Evolutionary conservation across 2,113 vertebrate genomes (phyloP).

Genomic region (Sinocyclocheilus maitianheensis): DNA sequence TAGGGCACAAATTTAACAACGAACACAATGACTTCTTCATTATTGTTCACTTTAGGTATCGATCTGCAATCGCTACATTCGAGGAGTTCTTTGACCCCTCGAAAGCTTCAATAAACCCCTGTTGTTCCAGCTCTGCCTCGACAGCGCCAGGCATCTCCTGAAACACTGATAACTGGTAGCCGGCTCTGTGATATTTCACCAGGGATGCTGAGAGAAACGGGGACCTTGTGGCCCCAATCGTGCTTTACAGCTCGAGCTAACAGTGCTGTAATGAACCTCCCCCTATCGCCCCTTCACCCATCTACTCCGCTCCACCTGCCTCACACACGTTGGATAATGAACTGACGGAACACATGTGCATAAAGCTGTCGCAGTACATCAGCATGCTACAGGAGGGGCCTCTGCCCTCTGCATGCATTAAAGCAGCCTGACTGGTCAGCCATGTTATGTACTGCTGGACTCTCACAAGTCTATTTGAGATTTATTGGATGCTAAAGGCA

Average conservation of each 20-base stretch:
- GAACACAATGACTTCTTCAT: constrained; percentile 46
- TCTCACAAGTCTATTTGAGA: not conserved
- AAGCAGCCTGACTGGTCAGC: constrained; percentile 25
- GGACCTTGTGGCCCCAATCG: constrained; percentile 47
- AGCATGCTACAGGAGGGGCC: not conserved
- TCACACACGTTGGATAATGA: not conserved
- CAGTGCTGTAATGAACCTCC: constrained; percentile 48
- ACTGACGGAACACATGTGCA: constrained; percentile 21
- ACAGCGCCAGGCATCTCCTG: constrained; percentile 35
- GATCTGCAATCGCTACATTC: constrained; percentile 57
- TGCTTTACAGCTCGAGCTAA: constrained; percentile 54
- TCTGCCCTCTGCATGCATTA: constrained; percentile 2
- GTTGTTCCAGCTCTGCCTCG: constrained; percentile 29
- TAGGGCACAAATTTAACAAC: constrained; percentile 30
- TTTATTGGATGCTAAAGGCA: not conserved
- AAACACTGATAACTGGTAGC: constrained; percentile 55
- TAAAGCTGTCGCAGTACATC: constrained; percentile 4
- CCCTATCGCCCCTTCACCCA: not conserved
- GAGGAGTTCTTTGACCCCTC: constrained; percentile 48
- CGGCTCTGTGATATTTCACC: constrained; percentile 51
- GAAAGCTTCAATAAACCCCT: constrained; percentile 38
- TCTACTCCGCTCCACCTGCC: constrained; percentile 34
- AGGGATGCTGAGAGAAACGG: constrained; percentile 43
- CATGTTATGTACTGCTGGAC: constrained; percentile 38
- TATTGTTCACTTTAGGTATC: constrained; percentile 60